Base-by-base conservation (phyloP, 2,797 vertebrate genomes). In the Calcarius lapponicus region DNA sequence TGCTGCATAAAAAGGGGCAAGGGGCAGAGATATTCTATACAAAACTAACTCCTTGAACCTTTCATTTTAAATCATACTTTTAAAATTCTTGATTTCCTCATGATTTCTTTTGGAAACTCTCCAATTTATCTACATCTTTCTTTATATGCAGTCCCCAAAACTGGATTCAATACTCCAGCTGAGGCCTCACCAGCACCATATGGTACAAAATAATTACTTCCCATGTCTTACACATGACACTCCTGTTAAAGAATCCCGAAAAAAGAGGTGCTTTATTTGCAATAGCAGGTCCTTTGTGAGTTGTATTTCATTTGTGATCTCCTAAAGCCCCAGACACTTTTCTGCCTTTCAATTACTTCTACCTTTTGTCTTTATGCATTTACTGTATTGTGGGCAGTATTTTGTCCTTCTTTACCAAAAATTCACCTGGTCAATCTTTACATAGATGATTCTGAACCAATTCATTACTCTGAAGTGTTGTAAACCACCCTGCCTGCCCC, bases 141-240 rank as follows among this genome's bases (percentile, higher is more conserved):
- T 95, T 96, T 95, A 95, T 95, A 89, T 50, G 84, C 91, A 91
- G 94, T 93, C 92, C 94, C 93, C 93, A 80, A 97, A 97, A 96
- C 95, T 95, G 93, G 96, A 93, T 96, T 93, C 95, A 95, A 61
- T 97, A 89, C 95, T 96, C 95, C 96, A 97, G 96, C 96, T 97
- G 96, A 96, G 96, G 93, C 95, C 93, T 95, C 92, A 96, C 90
- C 93, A 97, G 93, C 92, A 95, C 96, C 96, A 96, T 96, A 96
- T 96, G 96, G 96, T 95, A 84, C 92, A 97, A 96, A 96, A 97
- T 97, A 97, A 97, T 97, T 97, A 95, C 95, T 96, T 97, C 93
- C 95, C 94, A 97, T 97, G 96, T 96, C 96, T 97, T 97, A 96
- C 96, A 96, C 94, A 94, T 95, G 95, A 96, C 94, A 97, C 92